Base-by-base conservation (phyloP, 2,888 invertebrate genomes). In the Eulithis prunata region DNA sequence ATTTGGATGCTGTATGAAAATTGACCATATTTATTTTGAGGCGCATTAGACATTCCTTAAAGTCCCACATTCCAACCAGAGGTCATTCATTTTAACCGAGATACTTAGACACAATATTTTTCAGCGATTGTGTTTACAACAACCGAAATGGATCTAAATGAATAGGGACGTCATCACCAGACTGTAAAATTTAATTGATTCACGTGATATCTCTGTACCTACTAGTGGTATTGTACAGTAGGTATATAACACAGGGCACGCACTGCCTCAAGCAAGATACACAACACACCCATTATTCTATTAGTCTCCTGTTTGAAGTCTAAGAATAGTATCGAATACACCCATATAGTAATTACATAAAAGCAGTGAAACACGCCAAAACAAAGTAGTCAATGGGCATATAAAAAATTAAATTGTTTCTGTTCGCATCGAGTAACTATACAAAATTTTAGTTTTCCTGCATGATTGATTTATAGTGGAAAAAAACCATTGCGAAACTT, bases 121-220 rank as follows among this genome's bases (percentile, higher is more conserved):
- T 11, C 41, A 8, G 41, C 8, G 8, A 65, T 54, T 51, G 13
- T 56, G 54, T 74, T 75, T 70, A 64, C 60, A 56, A 62, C 67
- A 63, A 57, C 62, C 71, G 65, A 82, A 82, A 85, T 85, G 83
- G 83, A 68, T 77, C 80, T 83, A 76, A 87, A 86, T 86, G 81
- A 78, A 62, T 57, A 32, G 4, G 41, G 36, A 58, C 77, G 69
- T 72, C 73, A 78, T 66, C 72, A 62, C 63, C 62, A 67, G 70
- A 70, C 66, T 73, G 71, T 62, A 70, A 78, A 81, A 83, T 76
- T 75, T 73, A 82, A 79, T 78, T 78, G 72, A 70, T 71, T 72
- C 78, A 74, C 74, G 77, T 81, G 79, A 78, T 63, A 65, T 58
- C 41, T 8, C 51, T 53, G 14, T 3, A 36, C 32, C 0, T 32